Evolutionary conservation across 2,113 vertebrate genomes (phyloP).

Genomic region (Tachysurus vachellii): DNA sequence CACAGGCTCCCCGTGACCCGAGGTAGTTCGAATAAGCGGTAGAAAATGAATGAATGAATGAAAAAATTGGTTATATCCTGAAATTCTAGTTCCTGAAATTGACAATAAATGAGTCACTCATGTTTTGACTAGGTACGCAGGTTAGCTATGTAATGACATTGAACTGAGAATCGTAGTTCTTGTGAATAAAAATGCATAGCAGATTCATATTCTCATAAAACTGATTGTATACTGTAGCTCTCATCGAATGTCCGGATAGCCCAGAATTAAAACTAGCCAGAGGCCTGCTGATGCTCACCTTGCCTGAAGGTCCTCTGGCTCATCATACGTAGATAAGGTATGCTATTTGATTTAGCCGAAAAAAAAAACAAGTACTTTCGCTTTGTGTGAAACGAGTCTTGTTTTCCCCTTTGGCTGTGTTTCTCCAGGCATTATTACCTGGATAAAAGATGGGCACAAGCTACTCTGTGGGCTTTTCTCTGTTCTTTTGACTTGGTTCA

Average conservation of each 20-base stretch:
- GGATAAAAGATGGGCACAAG: not conserved
- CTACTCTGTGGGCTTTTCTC: not conserved
- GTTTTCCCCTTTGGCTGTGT: slow-evolving; percentile 16
- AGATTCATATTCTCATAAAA: not conserved
- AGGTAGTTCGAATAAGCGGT: too few species aligned
- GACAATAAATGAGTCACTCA: not conserved
- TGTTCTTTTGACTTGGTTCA: slow-evolving; percentile 18
- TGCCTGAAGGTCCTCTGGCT: slow-evolving; percentile 10
- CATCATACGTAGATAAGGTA: not conserved
- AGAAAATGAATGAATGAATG: too few species aligned
- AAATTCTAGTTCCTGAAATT: not conserved
- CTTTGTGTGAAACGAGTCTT: not conserved
- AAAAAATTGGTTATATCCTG: not conserved
- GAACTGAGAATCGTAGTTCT: not conserved
- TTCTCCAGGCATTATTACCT: not conserved
- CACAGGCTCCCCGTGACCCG: too few species aligned
- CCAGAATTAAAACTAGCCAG: not conserved
- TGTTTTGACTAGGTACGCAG: not conserved
- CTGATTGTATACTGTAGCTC: not conserved
- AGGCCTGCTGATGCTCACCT: not conserved
- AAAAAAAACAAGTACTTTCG: not conserved
- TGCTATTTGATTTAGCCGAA: slow-evolving; percentile 22
- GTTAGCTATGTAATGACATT: not conserved
- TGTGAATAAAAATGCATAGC: not conserved
- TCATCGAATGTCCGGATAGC: not conserved